Evolutionary conservation across 2,888 invertebrate genomes (phyloP), one percentile per base, ranked within the genome.

Genomic region (Microchrysa polita): DNA sequence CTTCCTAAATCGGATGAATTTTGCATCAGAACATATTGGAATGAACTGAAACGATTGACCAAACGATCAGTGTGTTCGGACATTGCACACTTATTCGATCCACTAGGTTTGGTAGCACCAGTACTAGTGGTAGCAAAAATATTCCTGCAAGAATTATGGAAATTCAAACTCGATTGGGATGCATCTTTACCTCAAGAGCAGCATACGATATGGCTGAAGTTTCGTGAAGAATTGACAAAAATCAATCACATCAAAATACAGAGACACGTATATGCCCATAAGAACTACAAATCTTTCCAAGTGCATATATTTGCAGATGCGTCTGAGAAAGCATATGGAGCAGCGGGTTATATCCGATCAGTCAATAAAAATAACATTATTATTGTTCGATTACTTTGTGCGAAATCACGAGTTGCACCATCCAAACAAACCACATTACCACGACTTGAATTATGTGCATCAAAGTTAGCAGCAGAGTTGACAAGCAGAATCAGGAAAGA

Each of bases 371-470:
- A 74, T 4, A 72, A 52, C 1, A 72, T 27, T 18, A 57, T 78
- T 5, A 74, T 78, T 5, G 60, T 69, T 0, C 74, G 71, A 7
- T 20, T 74, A 20, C 12, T 74, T 1, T 71, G 69, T 48, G 44
- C 73, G 0, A 77, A 77, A 61, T 74, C 75, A 2, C 67, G 53
- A 23, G 74, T 77, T 5, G 74, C 75, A 9, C 77, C 75, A 18
- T n/a, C 57, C 1, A 79, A 79, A 52, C 48, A 67, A 14, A 73
- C 76, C 5, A 76, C 78, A 0, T 73, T 80, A 22, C 78, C 78
- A 7, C 72, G 79, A 9, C 63, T 80, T 5, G 78, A 79, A 34
- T 67, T 80, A 16, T 73, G 76, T 5, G 74, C 71, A 42, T 75
- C 77, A 22, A 57, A 65, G 42, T 4, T 72, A 14, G 72, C 72